Evolutionary conservation across 2,888 invertebrate species (phyloP), one percentile per base, ranked within the genome.

Genomic region (Luperina testacea): DNA sequence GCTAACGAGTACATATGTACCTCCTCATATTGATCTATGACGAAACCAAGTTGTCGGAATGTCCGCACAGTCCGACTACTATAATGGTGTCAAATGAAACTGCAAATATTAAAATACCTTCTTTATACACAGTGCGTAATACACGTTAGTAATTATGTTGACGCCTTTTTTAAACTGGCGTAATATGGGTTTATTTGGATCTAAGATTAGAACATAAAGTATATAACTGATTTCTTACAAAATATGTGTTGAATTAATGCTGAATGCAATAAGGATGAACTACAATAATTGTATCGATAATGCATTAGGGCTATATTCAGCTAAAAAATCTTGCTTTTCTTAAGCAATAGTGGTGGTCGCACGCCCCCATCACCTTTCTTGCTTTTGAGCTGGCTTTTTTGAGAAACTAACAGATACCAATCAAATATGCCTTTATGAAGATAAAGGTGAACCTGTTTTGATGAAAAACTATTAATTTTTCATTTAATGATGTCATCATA

Each of bases 1-100:
- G 72, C 68, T 85, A 85, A 74, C n/a, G 15, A 64, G 53, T 38
- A 77, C 48, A 69, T 69, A 0, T n/a, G 59, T n/a, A 63, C 45
- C 61, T 53, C 59, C 48, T 65, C 24, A 72, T 81, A 53, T 85
- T 77, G 82, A 81, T 77, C 48, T 69, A 82, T 71, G 83, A 75
- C 67, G 70, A 75, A 63, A 59, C 45, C 17, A 13, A 75, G 24
- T 64, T 32, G 59, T 72, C 45, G 71, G 86, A 82, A 83, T 86
- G 61, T 68, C 63, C 77, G 24, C 45, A 71, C n/a, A 74, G 63
- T 81, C 76, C 81, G 57, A 53, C 73, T 70, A 73, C 15, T 73
- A 74, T 13, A 32, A 74, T 65, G 42, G 53, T 72, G 86, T 74
- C 59, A 84, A 84, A 83, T 53, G 8, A 59, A 45, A 78, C 42